Conservation (phyloP, 2,797 vertebrate species). For the Pseudomugil gertrudae region DNA sequence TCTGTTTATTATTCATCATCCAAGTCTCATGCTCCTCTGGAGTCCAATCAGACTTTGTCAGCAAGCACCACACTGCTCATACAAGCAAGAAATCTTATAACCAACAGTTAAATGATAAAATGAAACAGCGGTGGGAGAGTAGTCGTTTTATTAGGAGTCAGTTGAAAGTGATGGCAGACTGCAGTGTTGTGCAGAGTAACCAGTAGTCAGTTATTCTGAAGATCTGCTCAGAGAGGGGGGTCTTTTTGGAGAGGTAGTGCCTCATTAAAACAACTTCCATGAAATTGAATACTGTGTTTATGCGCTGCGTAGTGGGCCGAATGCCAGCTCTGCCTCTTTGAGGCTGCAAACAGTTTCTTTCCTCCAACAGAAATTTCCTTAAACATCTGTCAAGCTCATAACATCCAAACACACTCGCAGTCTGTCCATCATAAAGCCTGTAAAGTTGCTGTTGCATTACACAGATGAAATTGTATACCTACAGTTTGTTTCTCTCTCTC, state of each 20-base stretch:
- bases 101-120: constrained; percentile 62
- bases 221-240: constrained; percentile 46
- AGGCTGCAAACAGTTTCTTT: constrained; percentile 62
- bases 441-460: constrained; percentile 30
- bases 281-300: constrained; percentile 69
- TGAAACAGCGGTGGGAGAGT: constrained; percentile 52
- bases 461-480: constrained; percentile 19
- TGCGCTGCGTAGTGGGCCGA: constrained; percentile 39
- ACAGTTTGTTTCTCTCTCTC: background rate
- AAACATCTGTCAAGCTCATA: constrained; percentile 46
- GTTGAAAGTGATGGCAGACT: constrained; percentile 51
- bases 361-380: constrained; percentile 34
- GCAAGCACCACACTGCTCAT: constrained; percentile 20
- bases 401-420: background rate
- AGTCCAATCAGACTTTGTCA: constrained; percentile 37
- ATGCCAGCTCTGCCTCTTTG: constrained; percentile 49
- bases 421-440: constrained; percentile 30
- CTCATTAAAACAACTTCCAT: constrained; percentile 67
- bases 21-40: constrained; percentile 46
- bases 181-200: constrained; percentile 48
- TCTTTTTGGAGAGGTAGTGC: constrained; percentile 44
- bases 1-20: constrained; percentile 52
- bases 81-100: constrained; percentile 66
- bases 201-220: constrained; percentile 45
- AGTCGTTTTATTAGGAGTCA: constrained; percentile 68